Evolutionary conservation across 2,888 invertebrate species (phyloP).

Genomic region (Lacanobia oleracea): DNA sequence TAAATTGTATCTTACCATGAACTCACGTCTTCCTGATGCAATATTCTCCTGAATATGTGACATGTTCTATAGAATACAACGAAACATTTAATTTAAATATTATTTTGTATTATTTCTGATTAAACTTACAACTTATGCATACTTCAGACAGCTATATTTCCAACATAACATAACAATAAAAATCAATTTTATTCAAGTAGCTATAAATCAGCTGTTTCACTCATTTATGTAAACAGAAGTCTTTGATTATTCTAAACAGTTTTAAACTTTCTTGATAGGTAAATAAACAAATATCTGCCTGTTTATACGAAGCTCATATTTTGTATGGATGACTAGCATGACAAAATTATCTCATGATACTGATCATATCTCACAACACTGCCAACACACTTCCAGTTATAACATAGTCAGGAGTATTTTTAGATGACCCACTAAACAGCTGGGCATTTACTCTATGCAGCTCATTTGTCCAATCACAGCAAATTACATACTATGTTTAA

Average conservation of each 20-base stretch:
- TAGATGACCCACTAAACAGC: slow-evolving; percentile 74
- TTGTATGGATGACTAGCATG: slow-evolving; percentile 40
- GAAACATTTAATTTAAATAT: not conserved
- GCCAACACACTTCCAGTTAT: slow-evolving; percentile 67
- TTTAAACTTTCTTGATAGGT: not conserved
- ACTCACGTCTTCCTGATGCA: slow-evolving; percentile 17
- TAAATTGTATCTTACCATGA: slow-evolving; percentile 14
- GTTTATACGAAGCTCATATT: slow-evolving; percentile 20
- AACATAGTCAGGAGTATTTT: slow-evolving; percentile 67
- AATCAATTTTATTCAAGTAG: not conserved
- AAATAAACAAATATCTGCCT: slow-evolving; percentile 10
- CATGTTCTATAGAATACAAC: not conserved
- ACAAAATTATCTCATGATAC: slow-evolving; percentile 58
- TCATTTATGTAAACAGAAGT: not conserved
- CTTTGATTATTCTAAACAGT: slow-evolving; percentile 18
- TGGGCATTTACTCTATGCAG: slow-evolving; percentile 60
- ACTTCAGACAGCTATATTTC: not conserved
- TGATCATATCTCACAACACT: slow-evolving; percentile 50
- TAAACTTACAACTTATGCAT: not conserved
- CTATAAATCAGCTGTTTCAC: not conserved
- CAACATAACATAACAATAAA: not conserved
- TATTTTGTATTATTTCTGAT: not conserved
- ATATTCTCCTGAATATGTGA: not conserved
- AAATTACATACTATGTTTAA: slow-evolving; percentile 22
- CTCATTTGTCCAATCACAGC: slow-evolving; percentile 63